phyloP scores from a whole-genome alignment of 2,888 invertebrate genomes.

The Sesamia inferens region DNA sequence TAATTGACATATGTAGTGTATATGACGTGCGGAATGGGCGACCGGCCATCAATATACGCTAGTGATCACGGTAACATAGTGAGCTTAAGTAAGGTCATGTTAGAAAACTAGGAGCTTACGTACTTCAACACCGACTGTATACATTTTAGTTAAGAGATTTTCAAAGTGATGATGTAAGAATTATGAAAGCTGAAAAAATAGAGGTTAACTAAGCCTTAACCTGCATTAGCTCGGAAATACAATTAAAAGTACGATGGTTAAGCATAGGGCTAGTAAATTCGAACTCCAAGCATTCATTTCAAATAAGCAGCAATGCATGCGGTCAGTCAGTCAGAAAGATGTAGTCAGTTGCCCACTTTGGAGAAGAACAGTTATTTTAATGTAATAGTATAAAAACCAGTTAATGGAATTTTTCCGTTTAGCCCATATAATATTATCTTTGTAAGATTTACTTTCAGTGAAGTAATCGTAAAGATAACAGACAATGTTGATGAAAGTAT shows the following conservation, averaged over 20 bases:
- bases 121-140: neutral
- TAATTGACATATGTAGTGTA: slow-evolving; percentile 25
- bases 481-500: slow-evolving; percentile 45
- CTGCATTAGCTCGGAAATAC: neutral
- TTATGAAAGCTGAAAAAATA: neutral
- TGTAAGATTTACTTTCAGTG: slow-evolving; percentile 53
- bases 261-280: neutral
- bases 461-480: slow-evolving; percentile 55
- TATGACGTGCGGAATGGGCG: slow-evolving; percentile 17
- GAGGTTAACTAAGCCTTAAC: neutral
- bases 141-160: neutral
- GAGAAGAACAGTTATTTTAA: neutral
- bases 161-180: neutral
- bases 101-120: neutral
- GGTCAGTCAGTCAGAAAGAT: neutral
- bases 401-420: slow-evolving; percentile 34
- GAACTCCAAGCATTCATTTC: neutral
- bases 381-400: slow-evolving; percentile 6
- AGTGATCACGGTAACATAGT: slow-evolving; percentile 27
- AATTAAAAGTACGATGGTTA: neutral
- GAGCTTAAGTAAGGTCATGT: slow-evolving; percentile 14
- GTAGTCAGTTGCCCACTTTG: neutral
- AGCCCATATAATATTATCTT: slow-evolving; percentile 53
- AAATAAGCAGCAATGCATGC: neutral
- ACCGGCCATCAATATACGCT: neutral